Base-by-base conservation (phyloP, 2,888 invertebrate species). In the Fragum sueziense region DNA sequence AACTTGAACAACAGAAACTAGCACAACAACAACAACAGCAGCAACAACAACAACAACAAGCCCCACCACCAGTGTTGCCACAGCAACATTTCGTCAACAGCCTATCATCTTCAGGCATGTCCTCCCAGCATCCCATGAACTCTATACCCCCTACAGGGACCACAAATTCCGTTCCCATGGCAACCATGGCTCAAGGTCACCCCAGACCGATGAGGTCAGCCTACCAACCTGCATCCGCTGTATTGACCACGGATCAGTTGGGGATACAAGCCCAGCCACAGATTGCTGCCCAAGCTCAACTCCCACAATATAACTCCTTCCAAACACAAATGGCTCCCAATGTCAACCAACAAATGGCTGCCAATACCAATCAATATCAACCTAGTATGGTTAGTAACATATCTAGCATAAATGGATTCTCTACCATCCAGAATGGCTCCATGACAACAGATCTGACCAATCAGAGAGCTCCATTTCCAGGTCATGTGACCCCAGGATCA, bases 101-200 rank as follows among this genome's bases (percentile, higher is more conserved):
- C 54, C 37, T 78, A 25, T 80, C 80, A 4, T 84, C 84, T 29
- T 80, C 81, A 22, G 76, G 76, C 4, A 79, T 74, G 75, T 76
- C 76, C 52, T 80, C 79, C 14, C 82, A 79, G 57, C 79, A 82
- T 54, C 84, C 84, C 20, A 84, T 84, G 84, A 82, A 82, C 76
- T 84, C 84, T 22, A 84, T 84, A 52, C 84, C 84, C 57, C 84
- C 84, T n/a, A 84, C 84, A 7, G 75, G 74, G 54, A 82, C 80
- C 37, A 82, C 84, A 9, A 77, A 52, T 11, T 59, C 79, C 27
- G 75, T 74, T 67, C 79, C 84, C 62, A 52, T 84, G 67, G 76
- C 72, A 51, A 70, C 79, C 14, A 70, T 74, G 65, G 77, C 75
- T 73, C 68, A 74, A 57, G 73, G 57, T 54, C 68, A 59, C 54